Base-by-base conservation (phyloP, 2,888 invertebrate species). In the Drosophila flavopinicola region DNA sequence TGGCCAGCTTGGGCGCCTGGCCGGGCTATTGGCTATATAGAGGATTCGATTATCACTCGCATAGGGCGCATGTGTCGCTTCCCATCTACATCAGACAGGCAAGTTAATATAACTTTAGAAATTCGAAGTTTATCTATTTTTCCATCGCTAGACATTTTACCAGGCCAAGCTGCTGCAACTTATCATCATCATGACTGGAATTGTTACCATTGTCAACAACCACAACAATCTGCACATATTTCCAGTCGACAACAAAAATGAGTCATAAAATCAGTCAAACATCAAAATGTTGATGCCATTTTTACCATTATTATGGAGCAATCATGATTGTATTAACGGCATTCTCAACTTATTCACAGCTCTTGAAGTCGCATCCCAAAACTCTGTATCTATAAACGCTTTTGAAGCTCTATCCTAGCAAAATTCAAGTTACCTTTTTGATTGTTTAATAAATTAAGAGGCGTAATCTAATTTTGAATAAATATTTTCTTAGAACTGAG, bases 141-240 rank as follows among this genome's bases (percentile, higher is more conserved):
- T 17, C 1, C 1, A 1, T 6, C 39, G 6, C 1, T 32, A 88
- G 88, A 88, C 87, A 1, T 88, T 82, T 33, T 85, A 76, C 17
- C 88, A 87, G 38, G 87, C 87, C 1, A 87, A 87, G 15, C n/a
- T 75, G 1, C 25, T 87, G 49, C 86, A 88, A 32, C 41, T 87
- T 7, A 35, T 60, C 11, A 84, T 87, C 3, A 66, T 88, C n/a
- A 2, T 73, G 29, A 58, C 78, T 3, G 87, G 88, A 0, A 69
- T 88, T 3, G 20, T 67, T 10, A 48, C 51, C 10, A 61, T 86
- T 4, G 10, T 73, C n/a, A 66, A 68, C 4, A 71, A 58, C 17
- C 42, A 74, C 6, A 42, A 29, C 6, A 60, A 37, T 17, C 17
- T 42, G 17, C 38, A 29, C 7, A 11, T 27, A 1, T 49, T 67